Conservation (phyloP, 2,797 vertebrate species). For the Threskiornis aethiopicus region DNA sequence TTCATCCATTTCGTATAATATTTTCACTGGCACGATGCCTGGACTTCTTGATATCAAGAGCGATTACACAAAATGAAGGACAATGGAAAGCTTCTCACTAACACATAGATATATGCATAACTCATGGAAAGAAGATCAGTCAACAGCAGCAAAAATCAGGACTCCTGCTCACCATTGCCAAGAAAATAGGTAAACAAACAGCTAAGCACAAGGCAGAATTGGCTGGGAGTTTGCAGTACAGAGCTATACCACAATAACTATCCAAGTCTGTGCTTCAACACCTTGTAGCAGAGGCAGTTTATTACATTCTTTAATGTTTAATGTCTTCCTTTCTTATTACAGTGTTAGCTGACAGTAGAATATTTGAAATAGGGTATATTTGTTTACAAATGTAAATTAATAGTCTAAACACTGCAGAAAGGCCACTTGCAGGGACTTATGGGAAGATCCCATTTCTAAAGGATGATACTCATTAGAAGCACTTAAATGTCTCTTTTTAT, state of each 20-base stretch:
- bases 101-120: not conserved
- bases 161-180: not conserved
- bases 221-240: not conserved
- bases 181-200: not conserved
- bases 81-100: not conserved
- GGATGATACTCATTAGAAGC: not conserved
- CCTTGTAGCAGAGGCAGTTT: accelerated
- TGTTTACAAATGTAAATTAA: not conserved
- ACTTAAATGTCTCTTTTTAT: not conserved
- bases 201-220: not conserved
- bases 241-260: not conserved
- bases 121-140: not conserved
- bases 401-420: not conserved
- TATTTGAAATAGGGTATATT: not conserved
- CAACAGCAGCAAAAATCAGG: not conserved
- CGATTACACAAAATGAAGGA: not conserved
- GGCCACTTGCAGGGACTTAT: not conserved
- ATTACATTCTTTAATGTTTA: not conserved
- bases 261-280: not conserved
- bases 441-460: not conserved
- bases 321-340: not conserved
- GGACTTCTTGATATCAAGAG: not conserved
- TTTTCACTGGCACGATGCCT: not conserved
- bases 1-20: not conserved
- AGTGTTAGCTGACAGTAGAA: not conserved